A percentile compares a stretch with the other conserved stretches of the same genome.
phyloP scores from a whole-genome alignment of 1,140 invertebrate species.

The Aricia agestis region DNA sequence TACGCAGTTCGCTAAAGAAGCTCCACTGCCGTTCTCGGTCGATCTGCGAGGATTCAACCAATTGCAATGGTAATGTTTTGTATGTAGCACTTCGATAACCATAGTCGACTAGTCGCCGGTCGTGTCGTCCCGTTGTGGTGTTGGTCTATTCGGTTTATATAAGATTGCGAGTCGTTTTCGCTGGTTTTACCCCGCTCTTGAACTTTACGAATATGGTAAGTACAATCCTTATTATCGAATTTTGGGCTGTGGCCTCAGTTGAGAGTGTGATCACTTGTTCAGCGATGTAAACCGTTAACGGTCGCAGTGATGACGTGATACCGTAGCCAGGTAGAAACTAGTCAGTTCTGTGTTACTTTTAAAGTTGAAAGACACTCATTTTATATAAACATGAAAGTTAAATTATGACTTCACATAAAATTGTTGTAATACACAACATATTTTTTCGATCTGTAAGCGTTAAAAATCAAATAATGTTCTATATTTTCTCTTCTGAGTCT shows the following conservation, averaged over 20 bases:
- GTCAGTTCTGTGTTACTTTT: not conserved
- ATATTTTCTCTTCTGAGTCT: too few species aligned
- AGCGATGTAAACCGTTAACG: not conserved
- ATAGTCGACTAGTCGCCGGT: not conserved
- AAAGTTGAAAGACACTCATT: not conserved
- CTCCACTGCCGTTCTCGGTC: slow-evolving; percentile 35
- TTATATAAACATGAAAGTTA: not conserved
- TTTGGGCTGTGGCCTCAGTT: not conserved
- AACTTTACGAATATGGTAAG: slow-evolving; percentile 7
- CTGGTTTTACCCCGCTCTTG: not conserved
- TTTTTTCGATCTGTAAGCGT: too few species aligned
- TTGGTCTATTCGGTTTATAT: not conserved
- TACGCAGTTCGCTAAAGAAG: slow-evolving; percentile 55
- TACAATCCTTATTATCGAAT: not conserved
- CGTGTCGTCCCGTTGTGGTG: not conserved
- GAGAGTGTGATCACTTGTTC: not conserved
- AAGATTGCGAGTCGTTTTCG: not conserved
- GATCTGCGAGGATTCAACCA: slow-evolving; percentile 19
- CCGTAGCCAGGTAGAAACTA: not conserved
- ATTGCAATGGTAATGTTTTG: slow-evolving; percentile 33
- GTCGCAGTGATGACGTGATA: not conserved
- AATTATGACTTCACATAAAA: not conserved
- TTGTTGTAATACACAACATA: too few species aligned
- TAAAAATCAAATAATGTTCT: too few species aligned
- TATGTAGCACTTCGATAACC: slow-evolving; percentile 16